Base-by-base conservation (phyloP, 2,888 invertebrate species). In the Melinaea menophilus region DNA sequence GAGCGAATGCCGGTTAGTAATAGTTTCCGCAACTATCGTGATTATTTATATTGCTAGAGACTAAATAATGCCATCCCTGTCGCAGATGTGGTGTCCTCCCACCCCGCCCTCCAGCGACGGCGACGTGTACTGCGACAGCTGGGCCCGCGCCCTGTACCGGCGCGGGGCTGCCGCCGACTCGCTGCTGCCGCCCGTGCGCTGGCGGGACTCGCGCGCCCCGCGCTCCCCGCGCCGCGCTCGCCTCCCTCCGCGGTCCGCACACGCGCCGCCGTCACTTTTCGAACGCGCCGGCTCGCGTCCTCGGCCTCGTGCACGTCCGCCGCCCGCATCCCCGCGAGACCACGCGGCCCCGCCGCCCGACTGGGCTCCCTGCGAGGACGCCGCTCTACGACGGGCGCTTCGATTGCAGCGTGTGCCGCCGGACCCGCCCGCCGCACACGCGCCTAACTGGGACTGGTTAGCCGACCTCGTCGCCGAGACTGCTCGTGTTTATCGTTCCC, bases 401-500 rank as follows among this genome's bases (percentile, higher is more conserved):
- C 94, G 95, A 70, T 92, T 93, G 75, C 95, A 95, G 84, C 85
- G 85, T 34, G 78, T 85, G 76, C 88, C 92, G 95, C 70, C 92
- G 95, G 83, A 93, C 94, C 64, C 86, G 74, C 80, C 89, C 94
- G 65, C 95, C 95, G 67, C 96, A 95, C 97, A 97, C 79, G 95
- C 95, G 34, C 95, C 97, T 55, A 99, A 99, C 90, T 99, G 99
- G 99, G 98, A 99, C 82, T 93, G 98, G 80, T 96, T 97, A 7
- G 94, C 98, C 33, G 98, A 98, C 79, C 93, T 96, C 74, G 98
- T 99, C 2, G 98, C 95, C 84, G 94, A 95, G 68, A 94, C 94
- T n/a, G 95, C 97, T 57, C 93, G 96, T 72, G 94, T 95, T 22
- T 97, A 95, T 85, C 94, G 99, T 66, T 96, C 98, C 48, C 94